Conservation (phyloP, 1,140 invertebrate genomes). For the Centruroides sculpturatus region DNA sequence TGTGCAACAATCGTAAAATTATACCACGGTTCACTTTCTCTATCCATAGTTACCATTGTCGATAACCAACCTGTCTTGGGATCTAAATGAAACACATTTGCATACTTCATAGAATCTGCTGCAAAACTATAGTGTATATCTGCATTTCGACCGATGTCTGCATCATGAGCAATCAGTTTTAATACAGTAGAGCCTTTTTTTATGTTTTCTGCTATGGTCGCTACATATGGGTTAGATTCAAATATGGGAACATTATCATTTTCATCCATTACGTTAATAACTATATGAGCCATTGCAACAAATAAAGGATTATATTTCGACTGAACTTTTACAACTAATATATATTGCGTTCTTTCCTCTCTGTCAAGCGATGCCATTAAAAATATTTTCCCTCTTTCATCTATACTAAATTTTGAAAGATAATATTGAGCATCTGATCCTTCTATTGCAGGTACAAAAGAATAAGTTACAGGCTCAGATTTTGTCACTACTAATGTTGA, state of each 20-base stretch:
- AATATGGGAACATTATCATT: constrained; percentile 82
- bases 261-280: constrained; percentile 67
- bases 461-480: constrained; percentile 16
- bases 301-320: constrained; percentile 46
- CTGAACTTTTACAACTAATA: constrained; percentile 64
- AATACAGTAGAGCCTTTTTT: constrained; percentile 57
- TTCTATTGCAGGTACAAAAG: constrained; percentile 13
- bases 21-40: constrained; percentile 85
- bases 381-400: constrained; percentile 53
- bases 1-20: constrained; percentile 88
- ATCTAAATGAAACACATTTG: constrained; percentile 66
- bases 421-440: constrained; percentile 13
- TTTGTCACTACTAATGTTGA: constrained; percentile 25
- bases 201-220: constrained; percentile 65
- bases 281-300: constrained; percentile 54
- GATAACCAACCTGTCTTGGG: constrained; percentile 71
- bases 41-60: constrained; percentile 57
- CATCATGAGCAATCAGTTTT: constrained; percentile 65
- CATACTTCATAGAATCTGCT: constrained; percentile 44
- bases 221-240: constrained; percentile 61
- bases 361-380: constrained; percentile 57
- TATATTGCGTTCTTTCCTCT: constrained; percentile 51
- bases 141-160: constrained; percentile 26
- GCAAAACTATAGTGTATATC: constrained; percentile 19
- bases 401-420: constrained; percentile 48